Conservation (phyloP, 23 tunicate genomes). For the Styela plicata region DNA sequence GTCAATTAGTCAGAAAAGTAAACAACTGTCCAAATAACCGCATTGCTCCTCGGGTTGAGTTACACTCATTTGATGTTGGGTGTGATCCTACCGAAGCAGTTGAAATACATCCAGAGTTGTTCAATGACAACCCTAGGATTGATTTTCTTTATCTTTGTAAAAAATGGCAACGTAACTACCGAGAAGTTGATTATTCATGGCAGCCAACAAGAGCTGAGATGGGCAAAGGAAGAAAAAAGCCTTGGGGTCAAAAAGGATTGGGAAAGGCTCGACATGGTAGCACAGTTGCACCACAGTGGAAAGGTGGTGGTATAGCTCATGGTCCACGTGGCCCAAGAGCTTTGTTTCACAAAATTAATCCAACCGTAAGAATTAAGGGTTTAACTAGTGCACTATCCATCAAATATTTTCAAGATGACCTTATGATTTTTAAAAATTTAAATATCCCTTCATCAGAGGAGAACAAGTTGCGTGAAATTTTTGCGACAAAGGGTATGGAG, state of each 20-base stretch:
- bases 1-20: constrained; percentile 10
- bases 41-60: constrained; percentile 38
- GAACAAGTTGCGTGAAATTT: constrained; percentile 9
- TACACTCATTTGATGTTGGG: constrained; percentile 28
- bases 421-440: constrained; percentile 38
- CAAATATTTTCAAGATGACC: constrained; percentile 54
- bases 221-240: constrained; percentile 75
- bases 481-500: constrained; percentile 32
- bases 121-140: constrained; percentile 76
- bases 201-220: constrained; percentile 68
- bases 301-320: constrained; percentile 73
- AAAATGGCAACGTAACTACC: constrained; percentile 63
- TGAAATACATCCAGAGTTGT: constrained; percentile 61
- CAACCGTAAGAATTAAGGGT: constrained; percentile 31
- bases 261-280: constrained; percentile 77
- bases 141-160: constrained; percentile 68
- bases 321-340: constrained; percentile 92
- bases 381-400: constrained; percentile 62
- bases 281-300: constrained; percentile 58
- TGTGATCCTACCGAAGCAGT: constrained; percentile 21
- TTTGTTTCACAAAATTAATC: constrained; percentile 41
- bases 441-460: constrained; percentile 26
- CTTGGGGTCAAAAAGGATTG: constrained; percentile 87
- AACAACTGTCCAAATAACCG: constrained; percentile 3
- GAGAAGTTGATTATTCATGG: constrained; percentile 85